Evolutionary conservation across 2,797 vertebrate genomes (phyloP).

Genomic region (Chiroxiphia lanceolata): DNA sequence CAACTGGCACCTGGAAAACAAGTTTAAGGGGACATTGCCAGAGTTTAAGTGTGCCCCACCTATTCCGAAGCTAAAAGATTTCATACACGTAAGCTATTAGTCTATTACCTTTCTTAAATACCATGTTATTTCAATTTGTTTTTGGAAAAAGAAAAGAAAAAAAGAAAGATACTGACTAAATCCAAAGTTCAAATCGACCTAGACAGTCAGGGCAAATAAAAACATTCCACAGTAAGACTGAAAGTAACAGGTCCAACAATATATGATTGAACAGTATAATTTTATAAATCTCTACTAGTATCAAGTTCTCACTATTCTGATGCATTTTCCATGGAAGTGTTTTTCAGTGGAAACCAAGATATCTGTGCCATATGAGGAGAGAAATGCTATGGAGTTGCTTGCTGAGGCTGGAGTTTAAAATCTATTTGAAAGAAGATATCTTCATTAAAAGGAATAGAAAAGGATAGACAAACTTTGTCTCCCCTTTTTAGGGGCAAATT

Average conservation of each 20-base stretch:
- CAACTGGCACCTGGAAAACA: slow-evolving; percentile 2
- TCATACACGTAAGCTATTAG: neutral
- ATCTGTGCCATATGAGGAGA: neutral
- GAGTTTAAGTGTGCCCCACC: neutral
- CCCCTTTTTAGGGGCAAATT: neutral
- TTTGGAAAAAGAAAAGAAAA: neutral
- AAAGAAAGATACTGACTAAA: neutral
- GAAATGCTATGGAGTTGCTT: neutral
- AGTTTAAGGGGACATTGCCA: neutral
- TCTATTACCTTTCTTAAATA: neutral
- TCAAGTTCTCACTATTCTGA: neutral
- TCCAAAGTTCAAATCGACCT: neutral
- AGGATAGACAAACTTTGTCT: neutral
- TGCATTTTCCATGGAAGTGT: neutral
- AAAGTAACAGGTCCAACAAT: neutral
- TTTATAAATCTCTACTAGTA: neutral
- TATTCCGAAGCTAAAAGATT: neutral
- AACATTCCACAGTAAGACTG: neutral
- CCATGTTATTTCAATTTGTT: neutral
- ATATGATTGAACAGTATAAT: neutral
- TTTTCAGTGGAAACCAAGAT: neutral
- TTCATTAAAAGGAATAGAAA: neutral
- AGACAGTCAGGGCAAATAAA: neutral
- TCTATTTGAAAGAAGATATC: neutral
- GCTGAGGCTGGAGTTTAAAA: neutral